These are phyloP conservation scores for Candoia aspera DNA, from an alignment of 2,113 vertebrate genomes.

Conservation along the genomic window DNA sequence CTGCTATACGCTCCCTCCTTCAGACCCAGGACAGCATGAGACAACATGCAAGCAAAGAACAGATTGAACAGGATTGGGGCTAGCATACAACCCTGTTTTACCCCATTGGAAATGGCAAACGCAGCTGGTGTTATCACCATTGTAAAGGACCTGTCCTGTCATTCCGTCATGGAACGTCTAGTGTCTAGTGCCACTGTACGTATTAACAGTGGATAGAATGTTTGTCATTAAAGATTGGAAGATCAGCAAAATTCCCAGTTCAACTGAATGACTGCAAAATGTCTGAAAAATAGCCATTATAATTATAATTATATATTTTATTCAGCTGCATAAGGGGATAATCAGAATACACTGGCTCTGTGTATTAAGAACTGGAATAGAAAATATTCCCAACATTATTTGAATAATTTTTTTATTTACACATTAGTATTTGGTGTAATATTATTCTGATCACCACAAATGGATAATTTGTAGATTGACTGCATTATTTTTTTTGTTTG, in stretches of 20 bases:
- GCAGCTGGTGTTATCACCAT: too few species aligned
- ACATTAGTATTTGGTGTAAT: not conserved
- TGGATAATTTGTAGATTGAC: not conserved
- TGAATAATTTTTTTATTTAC: not conserved
- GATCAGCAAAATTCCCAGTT: constrained; percentile 16
- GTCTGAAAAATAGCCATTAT: not conserved
- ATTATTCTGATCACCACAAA: not conserved
- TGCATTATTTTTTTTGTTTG: not conserved
- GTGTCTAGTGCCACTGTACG: not conserved
- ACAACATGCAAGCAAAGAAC: too few species aligned
- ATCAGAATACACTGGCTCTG: constrained; percentile 5
- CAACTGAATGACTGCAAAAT: constrained; percentile 8
- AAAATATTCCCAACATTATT: not conserved
- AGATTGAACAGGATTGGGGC: too few species aligned
- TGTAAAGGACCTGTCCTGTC: too few species aligned
- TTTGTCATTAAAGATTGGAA: not conserved
- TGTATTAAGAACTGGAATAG: constrained; percentile 12
- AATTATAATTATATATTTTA: constrained; percentile 9
- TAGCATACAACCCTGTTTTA: too few species aligned
- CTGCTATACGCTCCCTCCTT: too few species aligned
- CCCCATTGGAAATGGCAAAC: too few species aligned
- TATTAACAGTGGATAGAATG: not conserved
- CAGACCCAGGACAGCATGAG: too few species aligned
- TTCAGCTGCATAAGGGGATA: not conserved
- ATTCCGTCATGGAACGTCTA: too few species aligned